Evolutionary conservation across 2,888 invertebrate genomes (phyloP).

Genomic region (Dynastes grantii): DNA sequence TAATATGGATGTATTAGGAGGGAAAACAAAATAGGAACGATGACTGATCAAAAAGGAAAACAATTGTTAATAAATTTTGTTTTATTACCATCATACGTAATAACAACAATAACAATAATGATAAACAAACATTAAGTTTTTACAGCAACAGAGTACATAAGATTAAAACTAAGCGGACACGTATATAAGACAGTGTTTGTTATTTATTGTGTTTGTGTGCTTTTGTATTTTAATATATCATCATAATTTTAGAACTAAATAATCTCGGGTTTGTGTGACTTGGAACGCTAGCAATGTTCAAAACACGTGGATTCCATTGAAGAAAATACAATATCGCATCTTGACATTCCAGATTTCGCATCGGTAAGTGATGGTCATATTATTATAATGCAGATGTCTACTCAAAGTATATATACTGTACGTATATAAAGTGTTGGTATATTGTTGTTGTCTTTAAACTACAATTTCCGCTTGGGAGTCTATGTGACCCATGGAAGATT

Average conservation of each 20-base stretch:
- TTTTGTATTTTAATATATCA: conserved; percentile 1
- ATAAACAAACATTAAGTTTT: conserved; percentile 31
- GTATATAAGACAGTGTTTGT: conserved; percentile 5
- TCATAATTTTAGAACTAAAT: conserved; percentile 1
- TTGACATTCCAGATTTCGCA: neutral
- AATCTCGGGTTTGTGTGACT: neutral
- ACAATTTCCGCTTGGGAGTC: conserved; percentile 38
- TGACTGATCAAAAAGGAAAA: conserved; percentile 18
- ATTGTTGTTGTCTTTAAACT: conserved; percentile 43
- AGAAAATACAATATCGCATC: neutral
- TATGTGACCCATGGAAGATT: conserved; percentile 45
- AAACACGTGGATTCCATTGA: conserved; percentile 21
- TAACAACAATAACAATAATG: conserved; percentile 2
- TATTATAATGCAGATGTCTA: neutral
- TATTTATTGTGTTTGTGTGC: conserved; percentile 15
- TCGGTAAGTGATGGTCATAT: conserved; percentile 2
- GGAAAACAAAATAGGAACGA: neutral
- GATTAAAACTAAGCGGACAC: conserved; percentile 2
- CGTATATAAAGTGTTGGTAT: neutral
- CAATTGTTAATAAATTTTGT: neutral
- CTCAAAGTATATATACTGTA: neutral
- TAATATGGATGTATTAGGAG: too few relatives aligned
- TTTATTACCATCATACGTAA: conserved; percentile 1
- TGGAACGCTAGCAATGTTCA: neutral
- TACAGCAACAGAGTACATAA: neutral